Evolutionary conservation across 1,140 invertebrate genomes (phyloP), one percentile per base, ranked within the genome.

Genomic region (Bombus terrestris): DNA sequence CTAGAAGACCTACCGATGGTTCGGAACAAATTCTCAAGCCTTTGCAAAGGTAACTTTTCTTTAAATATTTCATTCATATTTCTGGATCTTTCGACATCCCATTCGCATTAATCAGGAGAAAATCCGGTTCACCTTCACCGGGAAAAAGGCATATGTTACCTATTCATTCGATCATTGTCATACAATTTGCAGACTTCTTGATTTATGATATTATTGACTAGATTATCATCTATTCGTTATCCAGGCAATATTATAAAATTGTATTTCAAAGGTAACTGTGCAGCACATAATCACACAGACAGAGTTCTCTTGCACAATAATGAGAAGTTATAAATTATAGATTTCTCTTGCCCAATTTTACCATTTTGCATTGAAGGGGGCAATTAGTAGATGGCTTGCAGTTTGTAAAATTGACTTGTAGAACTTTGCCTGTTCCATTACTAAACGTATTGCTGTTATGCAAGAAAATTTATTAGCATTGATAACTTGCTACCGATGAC

Each of bases 1-100:
- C 96, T 2, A 96, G 97, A 92, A 95, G 95, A 91, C 89, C 94
- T n/a, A 89, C 94, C 1, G 94, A 95, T 79, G 94, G 94, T 3
- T 92, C 93, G 53, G 95, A 95, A 90, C 94, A 95, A 88, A 83
- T 95, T 71, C 92, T 94, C 75, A 95, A 95, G 77, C 93, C 94
- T 4, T 74, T 95, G 57, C 93, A 94, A 81, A 95, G 94, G 94
- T 95, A 53, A 3, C 6, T n/a, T 18, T 68, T 3, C 28, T 62
- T 62, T 62, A n/a, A 62, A 62, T 62, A 28, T 62, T 62, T 62
- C 28, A 28, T 62, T 62, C 1, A 62, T 62, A n/a, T 62, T n/a
- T 62, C 8, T 62, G 28, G 1, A n/a, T 22, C 6, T 53, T 53
- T 53, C 47, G 6, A 22, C 18, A 22, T 28, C 12, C 12, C 59